Percentiles rank a stretch among this genome's conserved stretches.
Conservation (phyloP, 1,140 invertebrate genomes). For the Stegodyphus dumicola region DNA sequence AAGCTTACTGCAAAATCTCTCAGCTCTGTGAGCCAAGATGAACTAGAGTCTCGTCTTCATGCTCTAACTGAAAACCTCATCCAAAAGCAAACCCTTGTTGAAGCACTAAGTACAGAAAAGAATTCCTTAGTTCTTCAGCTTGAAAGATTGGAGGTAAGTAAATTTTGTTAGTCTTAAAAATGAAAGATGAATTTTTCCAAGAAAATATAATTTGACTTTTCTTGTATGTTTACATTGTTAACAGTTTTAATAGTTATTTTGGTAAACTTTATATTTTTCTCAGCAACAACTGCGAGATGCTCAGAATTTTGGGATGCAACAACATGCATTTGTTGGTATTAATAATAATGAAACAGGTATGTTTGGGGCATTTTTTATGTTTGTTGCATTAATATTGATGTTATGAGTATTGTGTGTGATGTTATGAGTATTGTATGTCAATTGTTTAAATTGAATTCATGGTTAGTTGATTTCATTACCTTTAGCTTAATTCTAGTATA, state of each 20-base stretch:
- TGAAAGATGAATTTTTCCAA: too few species aligned
- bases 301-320: constrained; percentile 64
- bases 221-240: too few species aligned
- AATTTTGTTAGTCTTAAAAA: neutral
- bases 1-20: constrained; percentile 70
- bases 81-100: constrained; percentile 81
- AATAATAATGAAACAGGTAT: constrained; percentile 77
- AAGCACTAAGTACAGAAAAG: constrained; percentile 81
- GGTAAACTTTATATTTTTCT: constrained; percentile 64
- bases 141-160: constrained; percentile 79
- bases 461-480: too few species aligned
- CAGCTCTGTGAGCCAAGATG: constrained; percentile 71
- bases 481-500: too few species aligned
- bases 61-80: constrained; percentile 83
- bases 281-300: constrained; percentile 71
- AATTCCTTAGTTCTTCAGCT: constrained; percentile 82
- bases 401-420: too few species aligned
- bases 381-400: too few species aligned
- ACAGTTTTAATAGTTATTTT: too few species aligned
- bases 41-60: constrained; percentile 78
- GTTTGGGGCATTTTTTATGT: neutral
- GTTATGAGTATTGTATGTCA: too few species aligned
- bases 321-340: constrained; percentile 70
- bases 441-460: too few species aligned
- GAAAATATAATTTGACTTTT: too few species aligned